phyloP scores from a whole-genome alignment of 2,888 invertebrate genomes.

The Lathronympha strigana region DNA sequence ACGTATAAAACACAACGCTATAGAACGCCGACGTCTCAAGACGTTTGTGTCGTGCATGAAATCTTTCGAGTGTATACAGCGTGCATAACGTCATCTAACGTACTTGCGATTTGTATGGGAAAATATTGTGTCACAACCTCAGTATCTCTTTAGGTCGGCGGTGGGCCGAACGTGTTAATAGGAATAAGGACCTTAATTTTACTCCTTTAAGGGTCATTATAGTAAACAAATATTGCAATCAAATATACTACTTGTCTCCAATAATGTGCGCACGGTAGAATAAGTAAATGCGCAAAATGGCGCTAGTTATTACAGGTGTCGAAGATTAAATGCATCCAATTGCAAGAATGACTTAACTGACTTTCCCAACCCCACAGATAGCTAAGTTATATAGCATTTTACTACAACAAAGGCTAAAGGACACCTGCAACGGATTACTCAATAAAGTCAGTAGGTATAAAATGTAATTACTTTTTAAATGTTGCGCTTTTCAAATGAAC shows the following conservation, averaged over 20 bases:
- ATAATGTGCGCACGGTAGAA: conserved; percentile 1
- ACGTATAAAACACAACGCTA: no score
- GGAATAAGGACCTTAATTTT: not conserved
- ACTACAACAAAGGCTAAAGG: conserved; percentile 29
- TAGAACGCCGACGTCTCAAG: no score
- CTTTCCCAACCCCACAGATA: not conserved
- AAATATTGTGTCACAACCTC: no score
- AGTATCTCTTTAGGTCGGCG: no score
- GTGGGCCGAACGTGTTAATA: no score
- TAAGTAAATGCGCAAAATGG: conserved; percentile 8
- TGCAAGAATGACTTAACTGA: not conserved
- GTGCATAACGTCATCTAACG: no score
- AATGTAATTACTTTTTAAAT: conserved; percentile 47
- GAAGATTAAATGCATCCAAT: not conserved
- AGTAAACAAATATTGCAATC: not conserved
- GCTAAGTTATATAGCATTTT: not conserved
- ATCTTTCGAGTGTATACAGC: no score
- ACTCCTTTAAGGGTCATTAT: not conserved
- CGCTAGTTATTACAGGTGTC: conserved; percentile 20
- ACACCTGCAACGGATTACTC: conserved; percentile 49
- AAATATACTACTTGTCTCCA: not conserved
- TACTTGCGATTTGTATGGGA: no score
- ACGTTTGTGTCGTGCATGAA: no score
- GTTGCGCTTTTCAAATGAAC: conserved; percentile 49
- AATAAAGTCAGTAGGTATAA: conserved; percentile 40